These are phyloP conservation scores for Esperia sulphurella DNA, from an alignment of 2,888 invertebrate genomes.

Conservation along the genomic window DNA sequence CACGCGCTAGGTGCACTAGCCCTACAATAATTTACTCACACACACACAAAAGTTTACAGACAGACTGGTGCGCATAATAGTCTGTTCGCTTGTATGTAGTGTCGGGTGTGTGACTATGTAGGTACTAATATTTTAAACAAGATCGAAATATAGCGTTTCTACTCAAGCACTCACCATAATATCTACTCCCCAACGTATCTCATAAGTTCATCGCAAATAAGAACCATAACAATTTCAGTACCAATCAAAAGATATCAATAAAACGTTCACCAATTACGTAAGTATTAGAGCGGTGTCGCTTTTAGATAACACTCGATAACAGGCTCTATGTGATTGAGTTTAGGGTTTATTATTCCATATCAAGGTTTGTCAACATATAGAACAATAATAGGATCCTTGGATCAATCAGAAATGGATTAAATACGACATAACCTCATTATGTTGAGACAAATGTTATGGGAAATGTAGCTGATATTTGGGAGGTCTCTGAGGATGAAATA, in stretches of 20 bases:
- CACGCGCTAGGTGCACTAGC: no score
- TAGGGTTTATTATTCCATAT: conserved; percentile 4
- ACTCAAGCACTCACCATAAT: no score
- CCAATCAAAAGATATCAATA: conserved; percentile 7
- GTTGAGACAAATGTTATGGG: conserved; percentile 2
- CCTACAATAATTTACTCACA: no score
- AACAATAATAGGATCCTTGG: neutral
- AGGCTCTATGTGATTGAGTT: neutral
- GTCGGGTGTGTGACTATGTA: no score
- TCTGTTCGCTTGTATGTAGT: no score
- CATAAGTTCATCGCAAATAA: neutral
- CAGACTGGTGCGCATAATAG: no score
- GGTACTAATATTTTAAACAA: no score
- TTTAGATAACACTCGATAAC: neutral
- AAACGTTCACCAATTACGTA: conserved; percentile 2
- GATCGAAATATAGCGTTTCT: no score
- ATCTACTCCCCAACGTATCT: no score
- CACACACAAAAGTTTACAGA: no score
- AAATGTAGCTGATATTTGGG: neutral
- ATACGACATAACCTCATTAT: conserved; percentile 4
- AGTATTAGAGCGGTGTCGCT: neutral
- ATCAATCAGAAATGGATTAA: conserved; percentile 4
- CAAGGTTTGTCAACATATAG: neutral
- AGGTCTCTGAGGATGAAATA: neutral
- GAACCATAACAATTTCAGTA: neutral